Percentiles rank a stretch among this genome's conserved stretches.
These are phyloP conservation scores for Henricia sp. DNA, from an alignment of 53 echinoderm and acorn worm species.

Conservation along the genomic window DNA sequence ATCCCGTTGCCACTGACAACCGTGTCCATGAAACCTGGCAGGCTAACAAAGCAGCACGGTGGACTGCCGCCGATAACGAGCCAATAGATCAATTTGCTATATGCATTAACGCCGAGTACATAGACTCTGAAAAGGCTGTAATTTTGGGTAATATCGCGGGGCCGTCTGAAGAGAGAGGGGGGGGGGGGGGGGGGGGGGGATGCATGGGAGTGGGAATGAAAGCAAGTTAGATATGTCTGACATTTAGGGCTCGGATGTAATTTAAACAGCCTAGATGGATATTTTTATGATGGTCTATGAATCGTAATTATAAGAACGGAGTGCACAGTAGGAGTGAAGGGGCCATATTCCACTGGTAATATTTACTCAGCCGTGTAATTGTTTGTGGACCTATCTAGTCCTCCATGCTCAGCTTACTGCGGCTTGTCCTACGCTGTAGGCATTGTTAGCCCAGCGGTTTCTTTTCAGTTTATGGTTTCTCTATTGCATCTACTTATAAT, in stretches of 20 bases:
- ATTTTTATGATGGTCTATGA: conserved; percentile 51
- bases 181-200: background rate
- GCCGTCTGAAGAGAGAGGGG: background rate
- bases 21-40: conserved; percentile 25
- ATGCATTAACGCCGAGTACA: conserved; percentile 51
- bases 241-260: conserved; percentile 44
- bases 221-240: conserved; percentile 23
- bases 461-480: too few species aligned
- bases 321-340: background rate
- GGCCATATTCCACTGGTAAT: background rate
- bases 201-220: background rate
- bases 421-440: too few species aligned
- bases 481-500: too few species aligned
- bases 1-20: conserved; percentile 54
- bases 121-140: conserved; percentile 27
- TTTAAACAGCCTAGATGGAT: conserved; percentile 23
- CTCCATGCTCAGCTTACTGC: too few species aligned
- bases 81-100: conserved; percentile 60
- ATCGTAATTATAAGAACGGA: conserved; percentile 25
- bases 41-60: background rate
- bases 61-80: conserved; percentile 29
- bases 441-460: too few species aligned
- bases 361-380: conserved; percentile 57
- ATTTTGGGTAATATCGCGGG: conserved; percentile 27
- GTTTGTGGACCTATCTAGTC: too few species aligned